Conservation (phyloP, 2,113 vertebrate genomes). For the Pseudorasbora parva region DNA sequence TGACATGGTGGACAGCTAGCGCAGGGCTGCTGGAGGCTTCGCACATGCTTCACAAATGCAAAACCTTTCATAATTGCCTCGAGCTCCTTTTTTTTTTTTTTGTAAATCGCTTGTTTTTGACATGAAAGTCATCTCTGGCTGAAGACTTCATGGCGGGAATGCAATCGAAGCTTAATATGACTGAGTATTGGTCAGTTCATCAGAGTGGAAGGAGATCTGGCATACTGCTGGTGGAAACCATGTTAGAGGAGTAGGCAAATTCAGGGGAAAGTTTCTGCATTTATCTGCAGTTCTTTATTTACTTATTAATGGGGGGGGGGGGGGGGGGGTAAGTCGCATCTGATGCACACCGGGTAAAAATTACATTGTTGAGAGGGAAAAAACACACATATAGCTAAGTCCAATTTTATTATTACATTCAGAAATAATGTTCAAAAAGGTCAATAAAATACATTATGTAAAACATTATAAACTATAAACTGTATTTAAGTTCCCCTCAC, state of each 20-base stretch:
- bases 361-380: neutral
- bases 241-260: neutral
- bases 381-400: too few species aligned
- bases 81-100: slow-evolving; percentile 7
- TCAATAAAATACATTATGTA: neutral
- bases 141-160: neutral
- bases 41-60: slow-evolving; percentile 20
- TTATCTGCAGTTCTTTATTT: neutral
- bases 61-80: slow-evolving; percentile 40
- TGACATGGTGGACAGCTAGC: slow-evolving; percentile 21
- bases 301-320: neutral
- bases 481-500: neutral
- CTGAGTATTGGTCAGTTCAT: slow-evolving; percentile 17
- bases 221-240: neutral
- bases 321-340: neutral
- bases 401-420: neutral
- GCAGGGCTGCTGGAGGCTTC: slow-evolving; percentile 23
- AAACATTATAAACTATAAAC: neutral
- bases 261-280: neutral
- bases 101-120: slow-evolving; percentile 12
- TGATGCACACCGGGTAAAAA: neutral
- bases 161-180: slow-evolving; percentile 18
- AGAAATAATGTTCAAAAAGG: neutral
- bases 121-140: slow-evolving; percentile 33
- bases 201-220: slow-evolving; percentile 13